A percentile compares a stretch with the other conserved stretches of the same genome.
phyloP scores from a whole-genome alignment of 2,113 vertebrate genomes.

The Haemorhous mexicanus region DNA sequence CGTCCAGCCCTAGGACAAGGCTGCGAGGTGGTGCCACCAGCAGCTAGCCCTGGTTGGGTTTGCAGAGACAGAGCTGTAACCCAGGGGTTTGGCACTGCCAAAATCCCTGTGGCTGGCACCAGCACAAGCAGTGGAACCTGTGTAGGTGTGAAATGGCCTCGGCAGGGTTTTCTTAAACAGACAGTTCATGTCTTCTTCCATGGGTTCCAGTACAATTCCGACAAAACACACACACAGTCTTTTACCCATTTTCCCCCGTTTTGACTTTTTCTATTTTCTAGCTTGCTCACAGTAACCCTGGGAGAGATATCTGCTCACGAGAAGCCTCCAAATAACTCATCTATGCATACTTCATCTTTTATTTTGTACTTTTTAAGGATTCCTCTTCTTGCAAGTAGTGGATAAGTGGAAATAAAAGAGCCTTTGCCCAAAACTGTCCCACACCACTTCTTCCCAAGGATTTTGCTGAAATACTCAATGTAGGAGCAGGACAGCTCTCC shows the following conservation, averaged over 20 bases:
- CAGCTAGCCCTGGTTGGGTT: neutral
- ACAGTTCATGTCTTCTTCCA: fast-evolving
- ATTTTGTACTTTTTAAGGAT: neutral
- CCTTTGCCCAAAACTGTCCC: neutral
- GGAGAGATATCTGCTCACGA: neutral
- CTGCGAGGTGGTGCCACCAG: neutral
- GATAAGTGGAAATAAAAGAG: neutral
- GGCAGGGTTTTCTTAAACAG: neutral
- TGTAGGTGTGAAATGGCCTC: neutral
- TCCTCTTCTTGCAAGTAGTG: neutral
- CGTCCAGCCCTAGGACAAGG: neutral
- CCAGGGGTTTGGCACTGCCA: fast-evolving
- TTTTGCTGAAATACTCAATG: neutral
- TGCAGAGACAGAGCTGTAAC: neutral
- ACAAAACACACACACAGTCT: neutral
- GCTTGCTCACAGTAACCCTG: neutral
- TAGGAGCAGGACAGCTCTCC: neutral
- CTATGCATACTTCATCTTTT: neutral
- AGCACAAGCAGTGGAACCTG: neutral
- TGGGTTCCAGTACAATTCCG: neutral
- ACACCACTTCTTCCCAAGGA: neutral
- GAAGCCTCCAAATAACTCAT: neutral
- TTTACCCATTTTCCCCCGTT: neutral
- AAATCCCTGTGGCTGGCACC: fast-evolving
- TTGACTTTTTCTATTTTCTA: neutral